Conservation (phyloP, 2,888 invertebrate species). For the Boloria euphrosyne region DNA sequence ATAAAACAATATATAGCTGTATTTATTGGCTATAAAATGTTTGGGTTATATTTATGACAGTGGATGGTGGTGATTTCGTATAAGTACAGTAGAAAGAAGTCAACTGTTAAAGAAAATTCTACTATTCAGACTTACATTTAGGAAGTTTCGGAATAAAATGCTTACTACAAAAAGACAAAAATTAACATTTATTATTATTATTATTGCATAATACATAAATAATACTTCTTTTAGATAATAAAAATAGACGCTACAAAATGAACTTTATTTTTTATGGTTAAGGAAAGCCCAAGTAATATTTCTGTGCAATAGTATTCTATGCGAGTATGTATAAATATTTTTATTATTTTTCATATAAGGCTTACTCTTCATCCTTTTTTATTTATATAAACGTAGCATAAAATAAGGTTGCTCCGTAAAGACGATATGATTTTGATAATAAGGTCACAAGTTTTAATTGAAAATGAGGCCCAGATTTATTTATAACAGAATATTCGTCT, state of each 20-base stretch:
- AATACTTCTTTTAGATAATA: slow-evolving; percentile 32
- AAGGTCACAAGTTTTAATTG: no score
- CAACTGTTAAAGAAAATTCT: no score
- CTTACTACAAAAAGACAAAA: neutral
- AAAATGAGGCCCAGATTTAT: no score
- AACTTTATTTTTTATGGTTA: slow-evolving; percentile 72
- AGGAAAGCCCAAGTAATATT: slow-evolving; percentile 45
- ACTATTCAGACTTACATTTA: no score
- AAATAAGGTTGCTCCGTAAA: no score
- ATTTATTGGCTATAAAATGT: slow-evolving; percentile 64
- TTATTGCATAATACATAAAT: slow-evolving; percentile 3
- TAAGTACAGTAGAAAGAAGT: neutral
- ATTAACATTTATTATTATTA: slow-evolving; percentile 7
- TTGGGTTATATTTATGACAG: slow-evolving; percentile 55
- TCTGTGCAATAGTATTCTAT: neutral
- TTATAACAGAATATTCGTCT: no score
- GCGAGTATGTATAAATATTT: no score
- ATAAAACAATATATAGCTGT: slow-evolving; percentile 59
- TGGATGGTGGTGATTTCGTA: slow-evolving; percentile 49
- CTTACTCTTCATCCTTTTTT: no score
- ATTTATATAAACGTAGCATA: no score
- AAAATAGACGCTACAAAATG: slow-evolving; percentile 61
- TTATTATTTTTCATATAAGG: no score
- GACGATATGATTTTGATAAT: no score
- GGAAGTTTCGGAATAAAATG: no score